These are phyloP conservation scores for Acleris literana DNA, from an alignment of 2,888 invertebrate species.

Conservation along the genomic window DNA sequence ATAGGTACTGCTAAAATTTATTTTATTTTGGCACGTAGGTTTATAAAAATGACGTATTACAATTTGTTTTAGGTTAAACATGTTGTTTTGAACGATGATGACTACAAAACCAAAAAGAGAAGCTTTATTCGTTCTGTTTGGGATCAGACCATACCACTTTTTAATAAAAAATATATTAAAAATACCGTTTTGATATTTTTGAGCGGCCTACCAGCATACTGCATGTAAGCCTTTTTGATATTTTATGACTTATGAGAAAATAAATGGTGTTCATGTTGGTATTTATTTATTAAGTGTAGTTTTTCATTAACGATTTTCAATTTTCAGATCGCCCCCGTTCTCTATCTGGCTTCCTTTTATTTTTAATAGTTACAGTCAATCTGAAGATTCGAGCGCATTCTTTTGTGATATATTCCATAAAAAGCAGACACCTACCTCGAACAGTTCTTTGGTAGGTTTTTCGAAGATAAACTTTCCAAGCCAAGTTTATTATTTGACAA, in stretches of 20 bases:
- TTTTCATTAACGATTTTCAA: no score
- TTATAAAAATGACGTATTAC: no score
- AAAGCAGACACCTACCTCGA: background rate
- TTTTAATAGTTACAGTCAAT: slow-evolving; percentile 20
- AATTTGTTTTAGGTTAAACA: slow-evolving; percentile 16
- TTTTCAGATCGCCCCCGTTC: slow-evolving; percentile 20
- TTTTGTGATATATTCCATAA: slow-evolving; percentile 21
- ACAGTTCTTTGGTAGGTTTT: slow-evolving; percentile 13
- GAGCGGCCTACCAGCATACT: slow-evolving; percentile 22
- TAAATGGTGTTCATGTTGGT: no score
- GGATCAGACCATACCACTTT: slow-evolving; percentile 27
- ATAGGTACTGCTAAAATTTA: no score
- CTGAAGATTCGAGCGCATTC: background rate
- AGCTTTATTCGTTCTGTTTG: slow-evolving; percentile 28
- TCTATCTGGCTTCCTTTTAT: slow-evolving; percentile 29
- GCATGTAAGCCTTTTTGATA: slow-evolving; percentile 11
- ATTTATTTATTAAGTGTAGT: no score
- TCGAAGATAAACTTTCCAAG: no score
- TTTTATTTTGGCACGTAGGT: no score
- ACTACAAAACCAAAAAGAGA: slow-evolving; percentile 18
- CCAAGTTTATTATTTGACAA: no score
- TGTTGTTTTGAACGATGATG: slow-evolving; percentile 17
- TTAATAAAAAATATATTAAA: slow-evolving; percentile 28
- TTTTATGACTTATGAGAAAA: background rate
- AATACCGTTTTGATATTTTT: slow-evolving; percentile 25